phyloP scores from a whole-genome alignment of 2,113 vertebrate genomes.

The Scomber japonicus region DNA sequence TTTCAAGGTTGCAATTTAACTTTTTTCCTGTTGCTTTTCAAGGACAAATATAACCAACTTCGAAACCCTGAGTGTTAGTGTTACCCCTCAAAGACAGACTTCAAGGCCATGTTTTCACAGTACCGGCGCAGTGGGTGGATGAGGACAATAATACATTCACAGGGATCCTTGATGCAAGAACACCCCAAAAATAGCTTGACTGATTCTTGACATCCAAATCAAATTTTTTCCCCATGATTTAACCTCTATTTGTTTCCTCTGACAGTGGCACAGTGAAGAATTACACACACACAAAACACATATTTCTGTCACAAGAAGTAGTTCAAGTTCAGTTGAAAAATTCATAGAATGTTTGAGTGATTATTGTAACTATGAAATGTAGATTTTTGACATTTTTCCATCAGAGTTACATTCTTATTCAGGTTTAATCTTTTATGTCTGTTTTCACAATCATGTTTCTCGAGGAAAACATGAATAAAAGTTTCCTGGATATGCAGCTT shows the following conservation, averaged over 20 bases:
- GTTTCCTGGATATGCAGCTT: neutral
- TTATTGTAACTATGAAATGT: slow-evolving; percentile 1
- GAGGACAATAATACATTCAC: slow-evolving; percentile 34
- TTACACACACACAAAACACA: neutral
- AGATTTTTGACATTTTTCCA: neutral
- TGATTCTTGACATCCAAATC: slow-evolving; percentile 42
- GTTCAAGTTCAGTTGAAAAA: neutral
- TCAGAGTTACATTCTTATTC: neutral
- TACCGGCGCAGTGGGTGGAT: slow-evolving; percentile 13
- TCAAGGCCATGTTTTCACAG: slow-evolving; percentile 36
- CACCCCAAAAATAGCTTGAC: slow-evolving; percentile 43
- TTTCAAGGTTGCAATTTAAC: slow-evolving; percentile 21
- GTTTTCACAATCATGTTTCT: neutral
- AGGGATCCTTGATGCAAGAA: slow-evolving; percentile 39
- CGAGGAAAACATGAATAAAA: neutral
- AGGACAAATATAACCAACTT: slow-evolving; percentile 40
- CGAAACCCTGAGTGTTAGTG: slow-evolving; percentile 10
- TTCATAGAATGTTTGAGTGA: neutral
- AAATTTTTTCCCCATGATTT: slow-evolving; percentile 10
- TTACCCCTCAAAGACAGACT: slow-evolving; percentile 32
- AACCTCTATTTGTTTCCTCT: slow-evolving; percentile 20
- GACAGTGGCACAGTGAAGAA: slow-evolving; percentile 2
- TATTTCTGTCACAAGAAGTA: neutral
- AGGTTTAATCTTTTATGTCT: neutral
- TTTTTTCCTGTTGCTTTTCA: slow-evolving; percentile 43